Percentiles rank a stretch among this genome's conserved stretches.
Evolutionary conservation across 2,113 vertebrate species (phyloP).

Genomic region (Eleginops maclovinus): DNA sequence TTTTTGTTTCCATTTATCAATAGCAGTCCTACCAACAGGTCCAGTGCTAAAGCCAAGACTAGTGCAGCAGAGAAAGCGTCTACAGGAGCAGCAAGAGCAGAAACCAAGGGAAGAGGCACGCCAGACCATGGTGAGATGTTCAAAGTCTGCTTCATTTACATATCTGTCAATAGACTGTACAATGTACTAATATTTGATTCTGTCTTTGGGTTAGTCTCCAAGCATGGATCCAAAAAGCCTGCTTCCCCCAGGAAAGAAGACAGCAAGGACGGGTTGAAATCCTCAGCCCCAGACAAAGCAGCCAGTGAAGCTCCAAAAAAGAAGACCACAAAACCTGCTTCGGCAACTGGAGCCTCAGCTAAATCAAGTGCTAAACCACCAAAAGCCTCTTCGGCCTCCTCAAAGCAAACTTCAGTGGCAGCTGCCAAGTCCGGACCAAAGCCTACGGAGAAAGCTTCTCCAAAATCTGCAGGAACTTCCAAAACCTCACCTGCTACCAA

Average conservation of each 20-base stretch:
- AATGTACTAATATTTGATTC: conserved; percentile 4
- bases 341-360: conserved; percentile 60
- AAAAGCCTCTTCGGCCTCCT: conserved; percentile 71
- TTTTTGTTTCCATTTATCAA: conserved; percentile 11
- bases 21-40: conserved; percentile 85
- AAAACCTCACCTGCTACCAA: conserved; percentile 68
- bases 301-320: conserved; percentile 83
- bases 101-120: conserved; percentile 84
- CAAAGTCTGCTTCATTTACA: neutral
- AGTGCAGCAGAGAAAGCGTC: conserved; percentile 83
- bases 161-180: neutral
- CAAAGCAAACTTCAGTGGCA: conserved; percentile 53
- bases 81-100: conserved; percentile 72
- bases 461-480: conserved; percentile 61
- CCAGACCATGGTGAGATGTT: conserved; percentile 87
- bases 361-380: conserved; percentile 84
- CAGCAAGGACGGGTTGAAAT: conserved; percentile 79
- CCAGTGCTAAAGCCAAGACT: conserved; percentile 78
- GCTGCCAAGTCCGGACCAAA: conserved; percentile 74
- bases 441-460: conserved; percentile 54
- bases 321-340: conserved; percentile 82
- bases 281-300: conserved; percentile 65
- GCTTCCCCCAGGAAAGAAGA: conserved; percentile 90
- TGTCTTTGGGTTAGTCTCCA: conserved; percentile 80
- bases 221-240: conserved; percentile 85